These are phyloP conservation scores for Drosophila birchii DNA, from an alignment of 2,888 invertebrate species.

Conservation along the genomic window DNA sequence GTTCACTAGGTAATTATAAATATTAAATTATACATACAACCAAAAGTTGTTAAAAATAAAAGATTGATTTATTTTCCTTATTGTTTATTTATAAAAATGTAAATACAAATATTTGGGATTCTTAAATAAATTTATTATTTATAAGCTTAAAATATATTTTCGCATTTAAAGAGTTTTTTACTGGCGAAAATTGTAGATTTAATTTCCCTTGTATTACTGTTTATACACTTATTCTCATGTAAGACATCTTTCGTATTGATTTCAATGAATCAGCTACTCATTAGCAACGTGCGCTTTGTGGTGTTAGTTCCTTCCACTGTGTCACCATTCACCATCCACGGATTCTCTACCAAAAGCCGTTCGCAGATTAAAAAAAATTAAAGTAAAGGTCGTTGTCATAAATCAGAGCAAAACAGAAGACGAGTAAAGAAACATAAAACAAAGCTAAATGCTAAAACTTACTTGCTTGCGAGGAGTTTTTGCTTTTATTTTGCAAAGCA, in stretches of 20 bases:
- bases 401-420: conserved; percentile 34
- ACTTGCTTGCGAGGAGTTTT: conserved; percentile 1
- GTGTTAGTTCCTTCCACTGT: conserved; percentile 11
- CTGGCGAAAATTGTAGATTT: no score
- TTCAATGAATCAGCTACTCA: conserved; percentile 64
- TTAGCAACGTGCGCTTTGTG: conserved; percentile 48
- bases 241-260: conserved; percentile 43
- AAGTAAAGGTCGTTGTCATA: conserved; percentile 52
- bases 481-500: conserved; percentile 23
- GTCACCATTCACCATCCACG: neutral
- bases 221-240: neutral
- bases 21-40: no score
- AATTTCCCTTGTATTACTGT: neutral
- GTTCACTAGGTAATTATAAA: no score
- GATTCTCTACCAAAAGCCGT: neutral
- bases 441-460: conserved; percentile 37
- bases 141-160: no score
- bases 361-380: conserved; percentile 10
- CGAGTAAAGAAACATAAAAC: conserved; percentile 8
- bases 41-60: no score
- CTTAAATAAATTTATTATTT: no score
- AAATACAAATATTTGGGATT: no score
- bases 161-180: no score
- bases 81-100: no score
- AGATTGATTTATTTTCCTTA: no score